Evolutionary conservation across 1,140 invertebrate species (phyloP).

Genomic region (Meloidogyne chitwoodi): DNA sequence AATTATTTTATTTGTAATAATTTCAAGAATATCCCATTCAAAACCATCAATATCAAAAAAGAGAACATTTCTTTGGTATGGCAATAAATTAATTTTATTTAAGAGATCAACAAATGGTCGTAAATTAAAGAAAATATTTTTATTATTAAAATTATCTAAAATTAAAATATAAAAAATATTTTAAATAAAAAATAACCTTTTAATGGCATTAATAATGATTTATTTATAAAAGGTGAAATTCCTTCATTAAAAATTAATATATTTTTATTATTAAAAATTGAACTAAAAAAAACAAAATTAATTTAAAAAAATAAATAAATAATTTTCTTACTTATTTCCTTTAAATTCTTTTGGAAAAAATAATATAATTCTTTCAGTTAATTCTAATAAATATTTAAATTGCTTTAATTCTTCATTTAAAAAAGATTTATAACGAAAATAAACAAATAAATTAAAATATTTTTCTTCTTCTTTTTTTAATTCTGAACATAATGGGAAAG

Average conservation of each 20-base stretch:
- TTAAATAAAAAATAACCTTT: not conserved
- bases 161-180: not conserved
- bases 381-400: not conserved
- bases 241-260: not conserved
- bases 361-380: not conserved
- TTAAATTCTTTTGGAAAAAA: not conserved
- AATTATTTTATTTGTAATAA: not conserved
- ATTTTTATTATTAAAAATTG: not conserved
- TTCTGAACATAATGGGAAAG: not conserved
- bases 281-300: not conserved
- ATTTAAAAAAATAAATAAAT: not conserved
- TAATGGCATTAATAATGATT: not conserved
- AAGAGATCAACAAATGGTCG: not conserved
- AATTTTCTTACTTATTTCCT: not conserved
- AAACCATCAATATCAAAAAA: conserved; percentile 7
- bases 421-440: not conserved
- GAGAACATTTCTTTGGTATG: not conserved
- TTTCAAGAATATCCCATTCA: conserved; percentile 3
- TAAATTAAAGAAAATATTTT: not conserved
- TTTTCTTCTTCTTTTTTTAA: not conserved
- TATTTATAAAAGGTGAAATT: not conserved
- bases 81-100: not conserved
- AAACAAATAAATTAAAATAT: conserved; percentile 4
- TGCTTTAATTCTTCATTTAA: not conserved
- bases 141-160: not conserved